phyloP scores from a whole-genome alignment of 2,113 vertebrate genomes.

The Illadopsis cleaveri region DNA sequence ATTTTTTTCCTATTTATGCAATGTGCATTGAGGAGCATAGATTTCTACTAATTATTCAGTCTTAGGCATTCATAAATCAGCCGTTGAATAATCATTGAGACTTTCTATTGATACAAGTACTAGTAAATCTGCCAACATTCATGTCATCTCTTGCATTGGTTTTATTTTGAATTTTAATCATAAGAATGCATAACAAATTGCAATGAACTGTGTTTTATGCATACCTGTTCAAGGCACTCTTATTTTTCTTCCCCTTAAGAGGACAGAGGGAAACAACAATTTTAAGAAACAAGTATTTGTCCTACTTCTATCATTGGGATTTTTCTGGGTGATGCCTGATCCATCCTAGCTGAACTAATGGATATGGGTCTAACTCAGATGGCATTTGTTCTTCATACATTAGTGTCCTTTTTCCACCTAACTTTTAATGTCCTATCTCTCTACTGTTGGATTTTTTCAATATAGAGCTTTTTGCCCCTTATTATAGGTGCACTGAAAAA shows the following conservation, averaged over 20 bases:
- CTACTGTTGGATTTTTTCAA: not conserved
- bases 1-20: not conserved
- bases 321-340: not conserved
- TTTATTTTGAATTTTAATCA: not conserved
- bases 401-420: constrained; percentile 26
- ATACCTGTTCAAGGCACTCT: not conserved
- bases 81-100: not conserved
- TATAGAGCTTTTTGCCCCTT: not conserved
- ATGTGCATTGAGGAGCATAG: not conserved
- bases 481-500: not conserved
- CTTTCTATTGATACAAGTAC: not conserved
- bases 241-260: not conserved
- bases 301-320: not conserved
- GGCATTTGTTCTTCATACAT: constrained; percentile 4
- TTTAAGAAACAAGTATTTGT: not conserved
- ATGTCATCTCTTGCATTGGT: not conserved
- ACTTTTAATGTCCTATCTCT: not conserved
- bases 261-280: not conserved
- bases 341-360: not conserved
- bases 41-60: not conserved
- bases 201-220: not conserved
- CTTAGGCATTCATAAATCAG: not conserved
- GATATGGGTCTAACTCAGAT: not conserved
- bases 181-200: not conserved
- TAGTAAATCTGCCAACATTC: not conserved